Percentiles rank a stretch among this genome's conserved stretches.
Conservation (phyloP, 1,140 invertebrate species). For the Elymnias hypermnestra region DNA sequence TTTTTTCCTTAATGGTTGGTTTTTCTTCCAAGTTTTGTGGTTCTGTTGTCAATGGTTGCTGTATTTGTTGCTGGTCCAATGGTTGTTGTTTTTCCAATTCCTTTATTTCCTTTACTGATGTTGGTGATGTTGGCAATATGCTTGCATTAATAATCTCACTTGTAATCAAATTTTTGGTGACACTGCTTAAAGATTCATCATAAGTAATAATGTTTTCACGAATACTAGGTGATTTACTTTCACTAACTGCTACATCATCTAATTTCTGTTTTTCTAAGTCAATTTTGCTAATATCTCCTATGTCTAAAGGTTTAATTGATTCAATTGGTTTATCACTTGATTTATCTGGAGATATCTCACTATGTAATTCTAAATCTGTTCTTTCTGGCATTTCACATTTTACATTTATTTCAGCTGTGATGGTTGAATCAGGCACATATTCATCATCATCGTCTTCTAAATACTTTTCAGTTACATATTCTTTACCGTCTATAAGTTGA, state of each 20-base stretch:
- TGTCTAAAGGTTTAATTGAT: no score
- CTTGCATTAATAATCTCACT: not conserved
- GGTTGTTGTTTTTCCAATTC: no score
- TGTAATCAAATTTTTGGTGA: not conserved
- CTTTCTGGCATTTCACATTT: not conserved
- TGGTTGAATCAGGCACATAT: constrained; percentile 24
- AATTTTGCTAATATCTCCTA: no score
- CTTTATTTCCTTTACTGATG: no score
- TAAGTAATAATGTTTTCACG: not conserved
- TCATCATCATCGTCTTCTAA: constrained; percentile 82
- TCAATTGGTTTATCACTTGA: not conserved
- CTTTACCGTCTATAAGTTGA: constrained; percentile 86
- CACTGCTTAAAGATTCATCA: not conserved
- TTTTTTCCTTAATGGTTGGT: no score
- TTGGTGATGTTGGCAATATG: no score
- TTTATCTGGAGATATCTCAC: not conserved
- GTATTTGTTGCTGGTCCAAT: no score
- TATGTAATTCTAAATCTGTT: not conserved
- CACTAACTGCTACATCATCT: no score
- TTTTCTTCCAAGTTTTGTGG: not conserved
- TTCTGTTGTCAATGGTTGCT: no score
- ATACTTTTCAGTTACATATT: constrained; percentile 82
- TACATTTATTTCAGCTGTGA: constrained; percentile 1
- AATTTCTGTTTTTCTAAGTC: no score
- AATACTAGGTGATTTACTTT: no score